phyloP scores from a whole-genome alignment of 2,888 invertebrate genomes.

The Cephonodes hylas region DNA sequence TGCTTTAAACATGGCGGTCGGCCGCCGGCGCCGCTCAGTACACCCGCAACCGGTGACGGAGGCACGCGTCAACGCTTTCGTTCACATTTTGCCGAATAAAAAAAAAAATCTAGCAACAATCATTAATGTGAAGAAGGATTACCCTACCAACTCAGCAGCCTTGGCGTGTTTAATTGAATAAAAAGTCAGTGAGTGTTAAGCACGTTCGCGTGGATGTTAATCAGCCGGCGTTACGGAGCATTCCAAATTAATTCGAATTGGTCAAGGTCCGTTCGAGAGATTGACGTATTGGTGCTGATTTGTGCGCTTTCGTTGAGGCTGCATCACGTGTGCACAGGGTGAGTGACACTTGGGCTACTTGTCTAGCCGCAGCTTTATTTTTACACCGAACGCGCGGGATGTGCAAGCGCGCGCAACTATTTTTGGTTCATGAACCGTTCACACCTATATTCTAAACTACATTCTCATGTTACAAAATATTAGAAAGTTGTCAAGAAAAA shows the following conservation, averaged over 20 bases:
- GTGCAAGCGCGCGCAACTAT: constrained; percentile 62
- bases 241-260: constrained; percentile 55
- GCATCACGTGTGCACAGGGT: constrained; percentile 57
- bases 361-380: constrained; percentile 65
- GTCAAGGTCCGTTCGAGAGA: constrained; percentile 57
- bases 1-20: constrained; percentile 71
- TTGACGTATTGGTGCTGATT: constrained; percentile 56
- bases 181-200: constrained; percentile 51
- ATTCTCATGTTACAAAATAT: constrained; percentile 67
- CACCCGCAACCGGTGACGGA: constrained; percentile 60
- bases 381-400: constrained; percentile 63
- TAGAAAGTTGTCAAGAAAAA: constrained; percentile 32
- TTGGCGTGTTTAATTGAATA: constrained; percentile 31
- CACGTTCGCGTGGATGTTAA: constrained; percentile 53
- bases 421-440: constrained; percentile 67
- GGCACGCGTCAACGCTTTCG: constrained; percentile 55
- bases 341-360: constrained; percentile 63
- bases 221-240: constrained; percentile 56
- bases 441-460: constrained; percentile 59
- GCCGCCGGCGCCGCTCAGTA: constrained; percentile 59
- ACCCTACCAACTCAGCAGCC: constrained; percentile 25
- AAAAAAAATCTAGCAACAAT: constrained; percentile 29
- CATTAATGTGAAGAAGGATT: constrained; percentile 36
- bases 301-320: constrained; percentile 45
- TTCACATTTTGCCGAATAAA: constrained; percentile 36